phyloP scores from a whole-genome alignment of 2,113 vertebrate genomes.

The Thermophis baileyi region DNA sequence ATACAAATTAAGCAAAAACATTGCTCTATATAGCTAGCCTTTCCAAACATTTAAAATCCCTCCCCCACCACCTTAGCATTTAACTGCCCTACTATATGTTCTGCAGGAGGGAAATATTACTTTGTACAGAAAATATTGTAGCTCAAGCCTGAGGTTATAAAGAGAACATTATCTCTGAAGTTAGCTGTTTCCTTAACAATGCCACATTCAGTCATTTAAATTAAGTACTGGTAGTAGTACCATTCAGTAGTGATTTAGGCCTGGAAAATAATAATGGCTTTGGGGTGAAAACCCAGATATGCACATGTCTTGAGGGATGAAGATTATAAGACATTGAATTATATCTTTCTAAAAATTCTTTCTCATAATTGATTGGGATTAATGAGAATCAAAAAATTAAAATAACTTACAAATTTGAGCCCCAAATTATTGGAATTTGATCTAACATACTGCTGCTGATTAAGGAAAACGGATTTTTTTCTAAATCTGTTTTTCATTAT shows the following conservation, averaged over 20 bases:
- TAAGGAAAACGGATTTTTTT: slow-evolving; percentile 24
- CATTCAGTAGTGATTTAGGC: not conserved
- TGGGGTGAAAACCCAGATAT: slow-evolving; percentile 24
- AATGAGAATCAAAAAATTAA: slow-evolving; percentile 31
- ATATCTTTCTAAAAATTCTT: not conserved
- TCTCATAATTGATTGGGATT: not conserved
- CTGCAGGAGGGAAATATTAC: slow-evolving; percentile 48
- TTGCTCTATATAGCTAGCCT: accelerated
- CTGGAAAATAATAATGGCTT: slow-evolving; percentile 32
- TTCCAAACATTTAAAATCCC: not conserved
- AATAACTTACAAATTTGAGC: slow-evolving; percentile 1
- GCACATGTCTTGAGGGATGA: not conserved
- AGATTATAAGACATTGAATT: slow-evolving; percentile 13
- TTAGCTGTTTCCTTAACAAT: slow-evolving; percentile 43
- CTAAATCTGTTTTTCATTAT: slow-evolving; percentile 23
- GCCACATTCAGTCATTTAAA: slow-evolving; percentile 48
- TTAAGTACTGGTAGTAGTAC: slow-evolving; percentile 45
- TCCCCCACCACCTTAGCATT: not conserved
- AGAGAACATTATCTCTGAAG: slow-evolving; percentile 47
- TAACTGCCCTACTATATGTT: not conserved
- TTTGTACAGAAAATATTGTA: slow-evolving; percentile 44
- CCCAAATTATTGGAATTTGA: slow-evolving; percentile 40
- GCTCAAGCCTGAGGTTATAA: slow-evolving; percentile 7
- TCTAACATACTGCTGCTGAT: slow-evolving; percentile 13
- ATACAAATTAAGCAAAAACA: slow-evolving; percentile 1